phyloP scores from a whole-genome alignment of 2,888 invertebrate genomes.

The Microchrysa polita region DNA sequence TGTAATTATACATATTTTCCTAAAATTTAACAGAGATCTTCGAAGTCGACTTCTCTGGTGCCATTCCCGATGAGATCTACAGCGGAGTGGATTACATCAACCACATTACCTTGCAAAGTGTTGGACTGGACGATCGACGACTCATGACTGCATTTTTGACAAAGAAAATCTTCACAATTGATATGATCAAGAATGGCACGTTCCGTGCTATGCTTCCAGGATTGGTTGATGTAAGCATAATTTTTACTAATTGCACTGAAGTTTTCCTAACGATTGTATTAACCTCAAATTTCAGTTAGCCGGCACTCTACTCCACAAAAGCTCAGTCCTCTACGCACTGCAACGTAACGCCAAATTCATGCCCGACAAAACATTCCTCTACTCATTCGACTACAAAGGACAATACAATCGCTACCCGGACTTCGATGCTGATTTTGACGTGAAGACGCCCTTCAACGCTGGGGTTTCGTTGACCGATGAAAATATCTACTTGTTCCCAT shows the following conservation, averaged over 20 bases:
- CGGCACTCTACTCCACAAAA: constrained; percentile 65
- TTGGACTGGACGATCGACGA: constrained; percentile 64
- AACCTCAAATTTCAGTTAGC: constrained; percentile 59
- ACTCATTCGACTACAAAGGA: constrained; percentile 67
- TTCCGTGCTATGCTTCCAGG: constrained; percentile 65
- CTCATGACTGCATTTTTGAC: constrained; percentile 63
- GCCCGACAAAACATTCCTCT: constrained; percentile 64
- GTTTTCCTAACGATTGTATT: background rate
- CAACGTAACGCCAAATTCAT: constrained; percentile 61
- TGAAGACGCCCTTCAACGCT: constrained; percentile 63
- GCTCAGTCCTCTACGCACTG: constrained; percentile 63
- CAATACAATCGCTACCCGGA: constrained; percentile 63
- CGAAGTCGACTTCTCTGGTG: constrained; percentile 59
- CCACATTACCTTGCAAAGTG: constrained; percentile 58
- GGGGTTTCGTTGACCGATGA: constrained; percentile 70
- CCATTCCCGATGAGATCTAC: constrained; percentile 59
- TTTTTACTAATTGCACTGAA: constrained; percentile 9
- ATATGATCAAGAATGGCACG: constrained; percentile 62
- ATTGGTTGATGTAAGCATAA: constrained; percentile 65
- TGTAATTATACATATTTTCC: constrained; percentile 5
- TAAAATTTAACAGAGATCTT: constrained; percentile 57
- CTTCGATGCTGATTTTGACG: constrained; percentile 61
- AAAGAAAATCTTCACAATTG: constrained; percentile 63
- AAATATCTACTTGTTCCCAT: constrained; percentile 68
- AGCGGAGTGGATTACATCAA: constrained; percentile 59